Conservation (phyloP, 2,113 vertebrate genomes). For the Echinops telfairi region DNA sequence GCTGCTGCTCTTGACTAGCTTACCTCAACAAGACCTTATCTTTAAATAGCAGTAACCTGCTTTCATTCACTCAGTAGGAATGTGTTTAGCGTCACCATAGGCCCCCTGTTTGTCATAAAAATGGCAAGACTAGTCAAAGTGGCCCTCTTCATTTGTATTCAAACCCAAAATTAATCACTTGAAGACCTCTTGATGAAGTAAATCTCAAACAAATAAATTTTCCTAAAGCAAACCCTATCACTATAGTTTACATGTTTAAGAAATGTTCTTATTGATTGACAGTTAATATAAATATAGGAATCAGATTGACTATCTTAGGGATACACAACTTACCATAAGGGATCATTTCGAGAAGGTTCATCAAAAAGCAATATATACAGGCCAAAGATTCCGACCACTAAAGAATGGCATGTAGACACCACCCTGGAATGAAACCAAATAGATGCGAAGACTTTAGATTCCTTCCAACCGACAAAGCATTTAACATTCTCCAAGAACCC, state of each 20-base stretch:
- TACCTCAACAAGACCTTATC: neutral
- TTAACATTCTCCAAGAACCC: slow-evolving; percentile 26
- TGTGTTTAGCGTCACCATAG: neutral
- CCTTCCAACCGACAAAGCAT: neutral
- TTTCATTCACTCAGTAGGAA: neutral
- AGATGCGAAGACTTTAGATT: slow-evolving; percentile 41
- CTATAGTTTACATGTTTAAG: slow-evolving; percentile 49
- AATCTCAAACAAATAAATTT: slow-evolving; percentile 44
- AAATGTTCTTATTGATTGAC: slow-evolving; percentile 21
- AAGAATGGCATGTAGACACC: slow-evolving; percentile 95
- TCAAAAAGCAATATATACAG: slow-evolving; percentile 94
- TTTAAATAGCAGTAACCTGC: neutral
- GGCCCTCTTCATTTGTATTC: neutral
- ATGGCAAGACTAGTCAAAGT: neutral
- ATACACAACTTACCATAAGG: slow-evolving; percentile 93
- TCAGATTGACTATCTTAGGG: slow-evolving; percentile 27
- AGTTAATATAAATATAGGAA: slow-evolving; percentile 55
- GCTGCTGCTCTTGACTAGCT: neutral
- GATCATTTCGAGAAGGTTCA: slow-evolving; percentile 93
- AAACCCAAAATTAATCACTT: slow-evolving; percentile 47
- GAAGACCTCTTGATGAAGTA: slow-evolving; percentile 30
- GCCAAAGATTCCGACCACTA: slow-evolving; percentile 94
- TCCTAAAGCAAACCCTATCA: slow-evolving; percentile 37
- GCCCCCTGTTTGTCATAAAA: neutral
- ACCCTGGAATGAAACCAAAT: slow-evolving; percentile 89